Base-by-base conservation (phyloP, 30 jellyfish, hydroid and myxozoan genomes). In the Aurelia sp. region DNA sequence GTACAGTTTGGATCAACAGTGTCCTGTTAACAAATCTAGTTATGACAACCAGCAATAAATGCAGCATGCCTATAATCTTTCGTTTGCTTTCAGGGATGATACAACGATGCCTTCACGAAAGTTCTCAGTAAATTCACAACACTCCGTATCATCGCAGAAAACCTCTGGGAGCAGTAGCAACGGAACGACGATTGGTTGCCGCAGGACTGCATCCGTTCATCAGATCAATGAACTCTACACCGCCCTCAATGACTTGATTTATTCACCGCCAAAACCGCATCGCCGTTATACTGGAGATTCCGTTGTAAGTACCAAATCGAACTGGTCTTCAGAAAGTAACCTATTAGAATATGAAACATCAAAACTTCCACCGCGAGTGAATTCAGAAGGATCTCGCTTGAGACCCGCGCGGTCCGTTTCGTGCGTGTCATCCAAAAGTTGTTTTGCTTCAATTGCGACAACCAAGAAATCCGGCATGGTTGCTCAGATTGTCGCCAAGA, bases 61-160 rank as follows among this genome's bases (percentile, higher is more conserved):
- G 69, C 69, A 13, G 13, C 13, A n/a, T n/a, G 9, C 12, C 16
- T 59, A 59, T 1, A 0, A 18, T 4, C 13, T 59, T 59, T 59
- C 69, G 12, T 13, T 59, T 61, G 30, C 35, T 22, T 21, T 24
- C 72, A 83, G 86, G 22, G 83, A 83, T 55, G 80, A 83, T 30
- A 69, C 86, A 38, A 71, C 86, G 74, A 83, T 83, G 92, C 92
- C 92, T 76, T 69, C 92, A 15, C 60, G 86, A 40, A 83, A 69
- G 64, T 83, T 68, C 58, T 83, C 92, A 16, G 86, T 71, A 13
- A 83, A 59, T 59, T 83, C 92, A 5, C 80, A 83, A 31, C 24
- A 31, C 24, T 81, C 91, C 5, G n/a, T 63, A 13, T 68, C 84
- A 19, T 66, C 91, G 17, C 84, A 48, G 67, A 81, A 81, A 27